Base-by-base conservation (phyloP, 2,797 vertebrate species). In the Sebastes paucispinis region DNA sequence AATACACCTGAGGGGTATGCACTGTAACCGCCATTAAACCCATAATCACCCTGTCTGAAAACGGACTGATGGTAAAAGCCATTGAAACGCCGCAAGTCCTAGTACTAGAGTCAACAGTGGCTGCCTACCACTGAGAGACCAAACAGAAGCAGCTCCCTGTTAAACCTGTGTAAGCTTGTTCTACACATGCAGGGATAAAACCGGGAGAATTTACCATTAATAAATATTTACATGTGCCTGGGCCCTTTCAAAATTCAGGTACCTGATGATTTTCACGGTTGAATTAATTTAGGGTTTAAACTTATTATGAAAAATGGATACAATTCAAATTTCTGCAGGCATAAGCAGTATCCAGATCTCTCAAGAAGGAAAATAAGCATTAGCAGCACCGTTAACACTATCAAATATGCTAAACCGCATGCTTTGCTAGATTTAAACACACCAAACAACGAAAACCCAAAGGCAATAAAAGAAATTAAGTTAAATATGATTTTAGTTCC, bases 131-230 rank as follows among this genome's bases (percentile, higher is more conserved):
- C 25, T 59, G 4, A 55, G 52, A 75, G 36, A 55, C 11, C 64
- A 78, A 69, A 79, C 25, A 66, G 65, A 59, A 67, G 81, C 55
- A 52, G 52, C 60, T 74, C 39, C 2, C n/a, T 6, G 36, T 60
- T 74, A 75, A 78, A 75, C n/a, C 50, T 67, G 27, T 47, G 9
- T 39, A 63, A 76, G 25, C 43, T 9, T 34, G 18, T 27, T 59
- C 25, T 22, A 58, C 54, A 58, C 52, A 34, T 24, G 24, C 8
- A 25, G 1, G 9, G 14, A 34, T 34, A 9, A 52, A 2, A n/a
- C 8, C 2, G 14, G 29, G 3, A 57, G 73, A 32, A 22, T 5
- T 47, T 66, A 29, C 20, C 12, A 57, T 70, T 57, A 47, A 73
- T 52, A 54, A 54, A 47, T 32, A 16, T 55, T 36, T 31, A 69